A percentile compares a stretch with the other conserved stretches of the same genome.
Conservation (phyloP, 2,888 invertebrate genomes). For the Schizaphis graminum region DNA sequence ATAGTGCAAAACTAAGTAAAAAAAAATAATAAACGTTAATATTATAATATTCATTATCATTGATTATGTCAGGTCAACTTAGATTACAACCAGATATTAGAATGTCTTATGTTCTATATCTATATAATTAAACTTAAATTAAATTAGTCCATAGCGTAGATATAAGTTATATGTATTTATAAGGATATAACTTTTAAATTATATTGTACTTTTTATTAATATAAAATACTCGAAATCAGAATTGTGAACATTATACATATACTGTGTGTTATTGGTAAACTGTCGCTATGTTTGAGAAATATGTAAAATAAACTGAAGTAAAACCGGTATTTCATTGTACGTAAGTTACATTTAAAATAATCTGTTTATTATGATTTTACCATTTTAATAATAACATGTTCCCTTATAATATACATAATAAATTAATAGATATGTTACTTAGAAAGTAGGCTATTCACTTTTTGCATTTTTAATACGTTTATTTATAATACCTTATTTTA, state of each 20-base stretch:
- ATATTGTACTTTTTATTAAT: not conserved
- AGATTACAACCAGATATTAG: not conserved
- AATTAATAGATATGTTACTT: not conserved
- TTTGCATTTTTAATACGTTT: not conserved
- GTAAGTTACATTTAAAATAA: not conserved
- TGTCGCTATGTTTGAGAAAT: not conserved
- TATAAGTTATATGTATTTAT: not conserved
- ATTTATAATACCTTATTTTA: too few species aligned
- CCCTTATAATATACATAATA: not conserved
- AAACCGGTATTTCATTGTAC: not conserved
- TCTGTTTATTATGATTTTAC: not conserved
- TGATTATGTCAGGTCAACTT: not conserved
- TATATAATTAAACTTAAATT: not conserved
- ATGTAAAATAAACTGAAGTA: not conserved
- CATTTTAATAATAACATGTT: not conserved
- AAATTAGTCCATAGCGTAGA: not conserved
- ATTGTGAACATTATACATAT: not conserved
- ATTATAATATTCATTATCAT: not conserved
- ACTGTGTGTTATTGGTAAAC: not conserved
- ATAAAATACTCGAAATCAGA: not conserved
- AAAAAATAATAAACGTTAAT: too few species aligned
- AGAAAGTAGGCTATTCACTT: not conserved
- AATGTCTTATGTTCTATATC: not conserved
- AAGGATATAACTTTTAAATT: not conserved
- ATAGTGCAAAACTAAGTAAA: too few species aligned